Base-by-base conservation (phyloP, 53 echinoderm and acorn worm species). In the Antedon mediterranea region DNA sequence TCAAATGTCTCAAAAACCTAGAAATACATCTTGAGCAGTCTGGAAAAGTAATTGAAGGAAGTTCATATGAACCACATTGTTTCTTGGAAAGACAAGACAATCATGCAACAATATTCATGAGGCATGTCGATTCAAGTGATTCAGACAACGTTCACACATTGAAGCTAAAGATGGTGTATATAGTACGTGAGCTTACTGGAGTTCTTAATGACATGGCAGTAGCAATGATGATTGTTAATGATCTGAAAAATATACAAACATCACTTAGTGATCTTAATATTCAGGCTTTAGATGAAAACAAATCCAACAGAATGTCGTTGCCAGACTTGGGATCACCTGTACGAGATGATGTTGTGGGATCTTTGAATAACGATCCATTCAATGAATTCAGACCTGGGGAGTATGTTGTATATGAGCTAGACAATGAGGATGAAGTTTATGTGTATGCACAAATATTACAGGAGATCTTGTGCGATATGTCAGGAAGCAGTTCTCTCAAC, bases 291-390 rank as follows among this genome's bases (percentile, higher is more conserved):
- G 57, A 57, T 18, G 9, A 8, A 18, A 15, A 23, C 1, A 57
- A 13, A 23, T 57, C 57, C 9, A 26, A 57, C 9, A 18, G 57
- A 18, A 57, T 57, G 57, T 57, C 57, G 3, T 57, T 57, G 23
- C 57, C 57, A 57, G 9, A 11, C 57, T 57, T 57, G 23, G 94
- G 94, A 33, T 73, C 75, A 29, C 76, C 34, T 3, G 75, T 94
- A 43, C 89, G 84, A 71, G 34, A 71, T 14, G 83, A 89, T 71
- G 77, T 83, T 34, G 72, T 32, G 26, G 87, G 83, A n/a, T 89
- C 91, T 33, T 77, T 94, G 4, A 83, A 89, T 57, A 85, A 89
- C 33, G 89, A 94, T 44, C 83, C 82, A 32, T 84, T 78, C 83
- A 85, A 87, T 75, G 81, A 73, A 2, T 91, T 89, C 76, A 20